phyloP scores from a whole-genome alignment of 92 coral and sea anemone genomes.

The Bergia puertoricense region DNA sequence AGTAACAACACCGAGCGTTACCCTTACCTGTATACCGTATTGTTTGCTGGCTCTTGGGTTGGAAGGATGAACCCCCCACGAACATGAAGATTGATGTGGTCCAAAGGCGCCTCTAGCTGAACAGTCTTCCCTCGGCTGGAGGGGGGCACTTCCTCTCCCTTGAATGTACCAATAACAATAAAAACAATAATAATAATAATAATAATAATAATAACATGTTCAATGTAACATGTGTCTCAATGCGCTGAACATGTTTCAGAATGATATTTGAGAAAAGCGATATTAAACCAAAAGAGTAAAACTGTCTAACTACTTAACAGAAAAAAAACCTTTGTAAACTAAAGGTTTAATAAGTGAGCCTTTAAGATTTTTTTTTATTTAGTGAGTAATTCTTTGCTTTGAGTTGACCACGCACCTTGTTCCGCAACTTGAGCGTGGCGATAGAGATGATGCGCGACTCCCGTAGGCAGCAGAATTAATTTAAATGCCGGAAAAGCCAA shows the following conservation, averaged over 20 bases:
- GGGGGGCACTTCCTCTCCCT: conserved; percentile 69
- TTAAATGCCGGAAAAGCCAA: too few relatives aligned
- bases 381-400: too few relatives aligned
- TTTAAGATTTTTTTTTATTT: too few relatives aligned
- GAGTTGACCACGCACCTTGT: too few relatives aligned
- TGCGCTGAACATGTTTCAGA: background rate
- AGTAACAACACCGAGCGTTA: background rate
- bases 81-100: conserved; percentile 85
- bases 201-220: background rate
- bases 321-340: too few relatives aligned
- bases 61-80: conserved; percentile 92
- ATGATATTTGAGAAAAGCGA: background rate
- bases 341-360: too few relatives aligned
- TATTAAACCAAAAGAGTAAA: too few relatives aligned
- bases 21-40: conserved; percentile 82
- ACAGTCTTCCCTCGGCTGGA: conserved; percentile 49
- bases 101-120: conserved; percentile 75
- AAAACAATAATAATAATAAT: background rate
- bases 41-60: conserved; percentile 94
- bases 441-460: too few relatives aligned
- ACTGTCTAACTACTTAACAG: too few relatives aligned
- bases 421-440: too few relatives aligned
- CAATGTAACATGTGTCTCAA: too few relatives aligned
- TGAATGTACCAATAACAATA: background rate
- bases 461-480: too few relatives aligned